Evolutionary conservation across 2,888 invertebrate species (phyloP).

Genomic region (Lepidochitona cinerea): DNA sequence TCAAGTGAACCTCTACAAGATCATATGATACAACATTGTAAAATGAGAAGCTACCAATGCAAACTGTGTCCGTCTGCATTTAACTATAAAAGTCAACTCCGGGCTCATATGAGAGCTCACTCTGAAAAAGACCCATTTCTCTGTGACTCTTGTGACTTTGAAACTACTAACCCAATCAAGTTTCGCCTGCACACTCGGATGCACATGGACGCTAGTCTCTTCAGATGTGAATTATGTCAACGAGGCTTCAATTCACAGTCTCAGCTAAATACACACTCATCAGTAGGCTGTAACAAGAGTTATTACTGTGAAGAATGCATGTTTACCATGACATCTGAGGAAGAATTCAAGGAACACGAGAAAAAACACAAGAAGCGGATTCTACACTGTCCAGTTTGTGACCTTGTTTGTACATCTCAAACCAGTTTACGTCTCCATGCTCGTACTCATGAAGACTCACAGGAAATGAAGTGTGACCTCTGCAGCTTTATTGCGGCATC

Average conservation of each 20-base stretch:
- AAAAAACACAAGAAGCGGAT: background rate
- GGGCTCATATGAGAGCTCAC: conserved; percentile 68
- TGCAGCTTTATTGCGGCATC: conserved; percentile 68
- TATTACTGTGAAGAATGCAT: conserved; percentile 10
- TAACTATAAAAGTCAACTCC: conserved; percentile 67
- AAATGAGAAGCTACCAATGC: conserved; percentile 64
- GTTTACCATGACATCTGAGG: background rate
- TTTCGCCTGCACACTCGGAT: conserved; percentile 40
- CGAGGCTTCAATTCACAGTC: conserved; percentile 37
- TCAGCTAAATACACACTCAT: conserved; percentile 38
- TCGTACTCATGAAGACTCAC: background rate
- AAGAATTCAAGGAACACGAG: conserved; percentile 1
- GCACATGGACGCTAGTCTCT: conserved; percentile 30
- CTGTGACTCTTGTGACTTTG: conserved; percentile 62
- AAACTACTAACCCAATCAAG: conserved; percentile 48
- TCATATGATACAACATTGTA: conserved; percentile 68
- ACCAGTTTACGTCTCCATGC: background rate
- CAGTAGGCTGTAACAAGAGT: conserved; percentile 26
- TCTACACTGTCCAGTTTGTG: conserved; percentile 21
- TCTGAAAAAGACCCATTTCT: conserved; percentile 55
- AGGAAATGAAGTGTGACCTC: conserved; percentile 63
- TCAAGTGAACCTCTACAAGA: conserved; percentile 62
- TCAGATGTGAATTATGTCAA: conserved; percentile 44
- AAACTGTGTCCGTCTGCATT: conserved; percentile 62
- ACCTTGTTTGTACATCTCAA: conserved; percentile 13